Percentiles rank a stretch among this genome's conserved stretches.
These are phyloP conservation scores for Syngnathus floridae DNA, from an alignment of 2,113 vertebrate species.

Conservation along the genomic window DNA sequence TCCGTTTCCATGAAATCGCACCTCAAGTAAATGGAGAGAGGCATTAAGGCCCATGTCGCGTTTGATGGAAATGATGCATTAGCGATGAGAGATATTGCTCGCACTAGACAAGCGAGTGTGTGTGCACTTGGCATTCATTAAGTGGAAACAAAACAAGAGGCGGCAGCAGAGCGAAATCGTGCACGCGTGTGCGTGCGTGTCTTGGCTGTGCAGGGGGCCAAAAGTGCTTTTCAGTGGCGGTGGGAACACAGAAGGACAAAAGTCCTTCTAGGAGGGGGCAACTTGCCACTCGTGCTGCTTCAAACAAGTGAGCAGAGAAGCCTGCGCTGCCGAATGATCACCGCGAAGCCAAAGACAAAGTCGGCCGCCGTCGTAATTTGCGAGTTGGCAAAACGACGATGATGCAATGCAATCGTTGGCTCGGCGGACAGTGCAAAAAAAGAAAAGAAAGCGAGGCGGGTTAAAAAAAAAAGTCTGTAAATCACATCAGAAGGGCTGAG, in stretches of 20 bases:
- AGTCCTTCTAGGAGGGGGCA: slow-evolving; percentile 31
- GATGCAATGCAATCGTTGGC: too few relatives aligned
- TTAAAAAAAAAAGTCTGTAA: slow-evolving; percentile 33
- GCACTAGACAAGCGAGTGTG: slow-evolving; percentile 48
- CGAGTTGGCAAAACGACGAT: too few relatives aligned
- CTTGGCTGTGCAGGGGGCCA: slow-evolving; percentile 57
- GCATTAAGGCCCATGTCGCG: slow-evolving; percentile 38
- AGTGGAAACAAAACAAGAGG: slow-evolving; percentile 60
- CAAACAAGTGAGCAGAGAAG: not conserved
- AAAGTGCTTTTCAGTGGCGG: slow-evolving; percentile 46
- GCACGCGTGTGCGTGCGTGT: slow-evolving; percentile 55
- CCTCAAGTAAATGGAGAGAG: slow-evolving; percentile 49
- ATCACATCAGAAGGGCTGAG: slow-evolving; percentile 22
- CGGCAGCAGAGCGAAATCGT: slow-evolving; percentile 54
- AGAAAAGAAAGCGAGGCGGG: too few relatives aligned
- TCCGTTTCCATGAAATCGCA: slow-evolving; percentile 24
- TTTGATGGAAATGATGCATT: slow-evolving; percentile 57
- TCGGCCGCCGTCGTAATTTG: too few relatives aligned
- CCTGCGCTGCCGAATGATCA: not conserved
- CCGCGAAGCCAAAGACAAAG: not conserved
- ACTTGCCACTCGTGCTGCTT: slow-evolving; percentile 2
- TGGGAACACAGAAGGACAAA: slow-evolving; percentile 2
- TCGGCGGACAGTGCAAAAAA: too few relatives aligned
- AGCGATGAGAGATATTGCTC: slow-evolving; percentile 63
- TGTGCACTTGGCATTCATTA: slow-evolving; percentile 62